phyloP scores from a whole-genome alignment of 2,113 vertebrate species.

The Nannobrachium achirus region DNA sequence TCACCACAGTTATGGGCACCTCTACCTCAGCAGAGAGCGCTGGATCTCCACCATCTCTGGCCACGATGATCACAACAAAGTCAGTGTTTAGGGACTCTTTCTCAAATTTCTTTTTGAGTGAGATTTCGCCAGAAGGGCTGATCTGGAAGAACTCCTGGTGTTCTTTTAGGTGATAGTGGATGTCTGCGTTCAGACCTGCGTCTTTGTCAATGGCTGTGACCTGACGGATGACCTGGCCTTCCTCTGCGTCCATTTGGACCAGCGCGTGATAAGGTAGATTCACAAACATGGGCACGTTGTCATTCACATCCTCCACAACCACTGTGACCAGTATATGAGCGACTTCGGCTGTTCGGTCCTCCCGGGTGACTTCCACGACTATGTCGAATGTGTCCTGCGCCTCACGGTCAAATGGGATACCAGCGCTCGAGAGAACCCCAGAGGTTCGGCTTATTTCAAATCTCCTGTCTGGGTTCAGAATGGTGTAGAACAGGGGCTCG shows the following conservation, averaged over 20 bases:
- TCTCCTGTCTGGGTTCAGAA: slow-evolving; percentile 92
- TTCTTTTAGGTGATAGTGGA: slow-evolving; percentile 88
- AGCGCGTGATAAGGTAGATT: slow-evolving; percentile 93
- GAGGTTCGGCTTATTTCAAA: slow-evolving; percentile 93
- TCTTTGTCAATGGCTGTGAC: slow-evolving; percentile 93
- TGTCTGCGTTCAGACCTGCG: slow-evolving; percentile 83
- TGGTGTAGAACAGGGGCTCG: slow-evolving; percentile 91
- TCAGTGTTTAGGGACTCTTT: slow-evolving; percentile 87
- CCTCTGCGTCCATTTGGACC: slow-evolving; percentile 88
- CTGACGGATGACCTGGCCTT: slow-evolving; percentile 84
- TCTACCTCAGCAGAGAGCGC: slow-evolving; percentile 85
- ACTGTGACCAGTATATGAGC: slow-evolving; percentile 89
- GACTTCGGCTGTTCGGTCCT: slow-evolving; percentile 80
- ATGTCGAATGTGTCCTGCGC: slow-evolving; percentile 87
- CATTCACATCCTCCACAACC: slow-evolving; percentile 89
- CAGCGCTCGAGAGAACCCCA: slow-evolving; percentile 91
- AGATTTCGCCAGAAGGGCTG: slow-evolving; percentile 85
- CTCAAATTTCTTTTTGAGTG: slow-evolving; percentile 87
- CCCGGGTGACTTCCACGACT: slow-evolving; percentile 89
- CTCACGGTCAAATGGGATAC: slow-evolving; percentile 92
- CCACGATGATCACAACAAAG: slow-evolving; percentile 87
- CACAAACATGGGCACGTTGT: slow-evolving; percentile 91
- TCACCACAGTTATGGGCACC: slow-evolving; percentile 91
- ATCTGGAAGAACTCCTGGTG: slow-evolving; percentile 89
- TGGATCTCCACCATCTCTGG: slow-evolving; percentile 87